A percentile compares a stretch with the other conserved stretches of the same genome.
phyloP scores from a whole-genome alignment of 2,797 vertebrate genomes.

The Gallinago solitaria region DNA sequence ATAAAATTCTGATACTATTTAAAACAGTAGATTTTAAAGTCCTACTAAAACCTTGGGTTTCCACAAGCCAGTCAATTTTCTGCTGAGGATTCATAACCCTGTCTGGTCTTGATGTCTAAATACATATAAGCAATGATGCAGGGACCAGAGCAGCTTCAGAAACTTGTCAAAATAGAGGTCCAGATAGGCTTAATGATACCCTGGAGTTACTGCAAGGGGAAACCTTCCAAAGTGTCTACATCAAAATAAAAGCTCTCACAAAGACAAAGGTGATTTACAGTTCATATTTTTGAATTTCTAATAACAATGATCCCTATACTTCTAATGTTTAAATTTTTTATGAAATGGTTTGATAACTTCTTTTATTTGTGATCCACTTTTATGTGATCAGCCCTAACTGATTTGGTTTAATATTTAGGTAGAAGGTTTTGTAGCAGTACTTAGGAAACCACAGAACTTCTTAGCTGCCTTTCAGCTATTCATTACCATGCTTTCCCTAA shows the following conservation, averaged over 20 bases:
- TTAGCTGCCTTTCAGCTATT: background rate
- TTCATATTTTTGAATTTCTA: background rate
- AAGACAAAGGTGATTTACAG: background rate
- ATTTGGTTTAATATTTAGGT: background rate
- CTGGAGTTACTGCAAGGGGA: background rate
- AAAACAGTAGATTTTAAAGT: background rate
- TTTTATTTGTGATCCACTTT: background rate
- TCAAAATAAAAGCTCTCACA: background rate
- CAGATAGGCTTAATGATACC: background rate
- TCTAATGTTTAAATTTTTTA: background rate
- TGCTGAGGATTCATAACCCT: background rate
- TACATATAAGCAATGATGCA: background rate
- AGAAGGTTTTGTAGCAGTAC: background rate
- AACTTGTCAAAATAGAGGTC: fast-evolving
- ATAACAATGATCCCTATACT: background rate
- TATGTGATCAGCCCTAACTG: background rate
- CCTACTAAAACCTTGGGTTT: background rate
- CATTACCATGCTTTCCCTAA: background rate
- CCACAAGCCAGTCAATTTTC: background rate
- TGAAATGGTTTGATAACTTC: background rate
- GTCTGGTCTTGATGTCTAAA: background rate
- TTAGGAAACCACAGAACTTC: background rate
- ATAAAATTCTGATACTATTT: background rate
- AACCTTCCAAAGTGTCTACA: background rate
- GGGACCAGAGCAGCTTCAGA: background rate